A percentile compares a stretch with the other conserved stretches of the same genome.
Conservation (phyloP, 2,888 invertebrate species). For the Alcis repandata region DNA sequence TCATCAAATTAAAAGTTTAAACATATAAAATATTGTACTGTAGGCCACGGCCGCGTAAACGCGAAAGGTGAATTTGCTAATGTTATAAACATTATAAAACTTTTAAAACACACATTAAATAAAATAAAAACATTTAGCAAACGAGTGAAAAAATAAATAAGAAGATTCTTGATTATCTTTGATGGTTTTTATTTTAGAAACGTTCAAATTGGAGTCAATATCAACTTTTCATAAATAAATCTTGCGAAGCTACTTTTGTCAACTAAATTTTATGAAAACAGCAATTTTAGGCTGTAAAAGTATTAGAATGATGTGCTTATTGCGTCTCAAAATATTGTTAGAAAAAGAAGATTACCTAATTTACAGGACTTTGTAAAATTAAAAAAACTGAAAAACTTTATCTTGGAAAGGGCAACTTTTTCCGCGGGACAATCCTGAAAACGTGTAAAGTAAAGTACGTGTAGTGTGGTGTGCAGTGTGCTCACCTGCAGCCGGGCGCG, state of each 20-base stretch:
- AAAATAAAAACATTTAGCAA: not conserved
- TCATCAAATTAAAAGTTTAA: no score
- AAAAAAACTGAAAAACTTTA: not conserved
- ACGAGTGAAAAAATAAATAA: not conserved
- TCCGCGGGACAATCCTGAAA: not conserved
- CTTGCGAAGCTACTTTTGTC: not conserved
- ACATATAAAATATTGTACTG: constrained; percentile 4
- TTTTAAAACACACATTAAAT: not conserved
- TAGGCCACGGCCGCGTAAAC: not conserved
- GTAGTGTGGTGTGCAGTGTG: not conserved
- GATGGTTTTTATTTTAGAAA: not conserved
- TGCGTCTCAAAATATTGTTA: no score
- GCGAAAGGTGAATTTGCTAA: not conserved
- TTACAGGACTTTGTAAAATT: not conserved
- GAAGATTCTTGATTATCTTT: not conserved
- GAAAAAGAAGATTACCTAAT: no score
- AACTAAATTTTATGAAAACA: not conserved
- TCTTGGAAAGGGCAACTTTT: not conserved
- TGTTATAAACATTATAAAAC: not conserved
- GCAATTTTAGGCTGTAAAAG: constrained; percentile 1
- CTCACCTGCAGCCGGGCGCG: constrained; percentile 83
- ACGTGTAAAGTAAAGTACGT: not conserved
- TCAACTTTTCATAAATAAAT: no score
- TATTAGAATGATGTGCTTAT: no score
- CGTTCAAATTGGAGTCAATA: constrained; percentile 6